Conservation (phyloP, 2,113 vertebrate genomes). For the Seriola aureovittata region DNA sequence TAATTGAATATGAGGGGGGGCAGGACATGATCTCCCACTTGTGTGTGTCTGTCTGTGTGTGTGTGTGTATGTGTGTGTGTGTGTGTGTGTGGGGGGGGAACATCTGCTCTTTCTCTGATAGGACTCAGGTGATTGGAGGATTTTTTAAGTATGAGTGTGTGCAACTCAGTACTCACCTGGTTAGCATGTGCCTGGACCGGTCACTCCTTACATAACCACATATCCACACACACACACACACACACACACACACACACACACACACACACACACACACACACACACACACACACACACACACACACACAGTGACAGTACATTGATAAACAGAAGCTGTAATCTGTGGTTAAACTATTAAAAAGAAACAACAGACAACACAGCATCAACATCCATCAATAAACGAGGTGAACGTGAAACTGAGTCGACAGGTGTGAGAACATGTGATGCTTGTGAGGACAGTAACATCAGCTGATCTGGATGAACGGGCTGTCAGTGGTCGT, state of each 20-base stretch:
- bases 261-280: conserved; percentile 1
- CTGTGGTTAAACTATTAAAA: no score
- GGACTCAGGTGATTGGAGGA: conserved; percentile 37
- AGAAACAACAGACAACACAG: no score
- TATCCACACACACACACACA: background rate
- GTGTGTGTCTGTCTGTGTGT: conserved; percentile 1
- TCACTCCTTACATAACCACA: conserved; percentile 5
- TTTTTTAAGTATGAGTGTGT: conserved; percentile 4
- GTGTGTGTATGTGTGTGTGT: conserved; percentile 13
- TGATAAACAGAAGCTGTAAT: background rate
- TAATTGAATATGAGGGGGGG: conserved; percentile 60
- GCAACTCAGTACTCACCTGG: conserved; percentile 17
- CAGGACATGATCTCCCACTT: conserved; percentile 19
- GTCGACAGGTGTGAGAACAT: no score
- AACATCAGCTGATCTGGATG: no score
- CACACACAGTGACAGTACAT: background rate
- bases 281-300: background rate
- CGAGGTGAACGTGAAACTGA: no score
- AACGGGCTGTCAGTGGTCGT: no score
- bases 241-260: conserved; percentile 3
- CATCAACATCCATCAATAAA: no score
- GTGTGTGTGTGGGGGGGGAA: background rate
- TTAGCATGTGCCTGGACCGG: conserved; percentile 25
- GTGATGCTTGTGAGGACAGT: no score
- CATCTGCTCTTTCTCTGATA: conserved; percentile 28